Evolutionary conservation across 2,888 invertebrate genomes (phyloP).

Genomic region (Chloromyia formosa): DNA sequence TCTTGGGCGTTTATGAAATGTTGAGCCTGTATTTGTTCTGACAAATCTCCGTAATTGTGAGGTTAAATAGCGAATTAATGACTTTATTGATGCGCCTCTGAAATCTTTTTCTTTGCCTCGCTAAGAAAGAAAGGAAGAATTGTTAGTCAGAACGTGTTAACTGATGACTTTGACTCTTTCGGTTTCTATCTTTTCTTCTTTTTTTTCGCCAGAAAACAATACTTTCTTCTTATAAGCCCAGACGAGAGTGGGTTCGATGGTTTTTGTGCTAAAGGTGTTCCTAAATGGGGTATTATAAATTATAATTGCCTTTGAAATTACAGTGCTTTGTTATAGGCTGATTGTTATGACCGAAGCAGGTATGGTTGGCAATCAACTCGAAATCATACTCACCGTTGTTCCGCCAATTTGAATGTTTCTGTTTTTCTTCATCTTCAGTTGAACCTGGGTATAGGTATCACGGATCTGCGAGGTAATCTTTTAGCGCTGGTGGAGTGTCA

Average conservation of each 20-base stretch:
- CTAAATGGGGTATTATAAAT: slow-evolving; percentile 30
- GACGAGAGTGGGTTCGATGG: neutral
- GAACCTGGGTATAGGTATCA: neutral
- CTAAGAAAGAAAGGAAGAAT: no score
- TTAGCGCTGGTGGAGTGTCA: slow-evolving; percentile 1
- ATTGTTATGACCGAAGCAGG: slow-evolving; percentile 20
- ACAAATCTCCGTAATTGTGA: slow-evolving; percentile 43
- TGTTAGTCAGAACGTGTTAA: no score
- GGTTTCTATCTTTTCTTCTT: no score
- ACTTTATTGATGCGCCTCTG: slow-evolving; percentile 31
- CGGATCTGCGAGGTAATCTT: neutral
- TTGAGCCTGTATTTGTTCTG: slow-evolving; percentile 41
- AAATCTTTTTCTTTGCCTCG: no score
- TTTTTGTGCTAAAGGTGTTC: slow-evolving; percentile 22
- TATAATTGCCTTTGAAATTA: slow-evolving; percentile 41
- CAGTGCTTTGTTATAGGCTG: slow-evolving; percentile 27
- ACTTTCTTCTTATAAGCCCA: neutral
- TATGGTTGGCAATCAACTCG: slow-evolving; percentile 19
- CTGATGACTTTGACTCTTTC: no score
- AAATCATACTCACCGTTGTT: neutral
- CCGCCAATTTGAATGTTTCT: neutral
- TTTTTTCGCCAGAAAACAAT: neutral
- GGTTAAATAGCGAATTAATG: slow-evolving; percentile 43
- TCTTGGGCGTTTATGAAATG: slow-evolving; percentile 34
- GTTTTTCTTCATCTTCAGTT: neutral